Percentiles rank a stretch among this genome's conserved stretches.
These are phyloP conservation scores for Tarsius wallacei DNA, from an alignment of 2,797 vertebrate genomes.

Conservation along the genomic window DNA sequence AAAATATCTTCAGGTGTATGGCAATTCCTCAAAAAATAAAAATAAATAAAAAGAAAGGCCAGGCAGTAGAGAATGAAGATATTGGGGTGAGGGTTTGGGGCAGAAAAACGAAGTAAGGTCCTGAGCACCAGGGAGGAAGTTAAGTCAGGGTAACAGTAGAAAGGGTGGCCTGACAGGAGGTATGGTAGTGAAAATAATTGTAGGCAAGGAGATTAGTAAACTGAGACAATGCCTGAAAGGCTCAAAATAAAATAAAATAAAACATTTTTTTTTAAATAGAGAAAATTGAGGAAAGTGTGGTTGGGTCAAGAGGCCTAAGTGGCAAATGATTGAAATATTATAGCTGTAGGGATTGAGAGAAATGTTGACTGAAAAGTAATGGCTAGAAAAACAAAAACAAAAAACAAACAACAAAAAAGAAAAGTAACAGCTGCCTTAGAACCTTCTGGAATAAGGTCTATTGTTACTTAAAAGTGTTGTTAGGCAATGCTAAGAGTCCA, in stretches of 20 bases:
- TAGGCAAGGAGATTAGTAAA: background rate
- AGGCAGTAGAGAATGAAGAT: background rate
- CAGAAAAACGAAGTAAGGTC: background rate
- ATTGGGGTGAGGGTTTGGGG: no score
- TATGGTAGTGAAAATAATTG: background rate
- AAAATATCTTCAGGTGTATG: no score
- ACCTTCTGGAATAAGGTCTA: constrained; percentile 31
- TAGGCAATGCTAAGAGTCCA: background rate
- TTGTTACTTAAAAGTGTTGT: background rate
- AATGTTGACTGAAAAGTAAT: background rate
- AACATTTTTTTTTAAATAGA: background rate
- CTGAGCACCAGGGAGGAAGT: background rate
- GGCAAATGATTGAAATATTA: constrained; percentile 26
- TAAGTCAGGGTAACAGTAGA: background rate
- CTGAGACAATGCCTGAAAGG: background rate
- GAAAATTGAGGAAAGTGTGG: background rate
- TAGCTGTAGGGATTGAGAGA: background rate
- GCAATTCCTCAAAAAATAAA: no score
- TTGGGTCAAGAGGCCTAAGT: background rate
- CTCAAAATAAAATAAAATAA: background rate
- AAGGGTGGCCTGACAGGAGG: background rate
- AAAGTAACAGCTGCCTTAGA: background rate
- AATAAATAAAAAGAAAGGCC: no score
- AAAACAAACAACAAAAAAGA: no score
- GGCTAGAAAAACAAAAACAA: background rate